Conservation (phyloP, 2,797 vertebrate species). For the Antrozous pallidus region DNA sequence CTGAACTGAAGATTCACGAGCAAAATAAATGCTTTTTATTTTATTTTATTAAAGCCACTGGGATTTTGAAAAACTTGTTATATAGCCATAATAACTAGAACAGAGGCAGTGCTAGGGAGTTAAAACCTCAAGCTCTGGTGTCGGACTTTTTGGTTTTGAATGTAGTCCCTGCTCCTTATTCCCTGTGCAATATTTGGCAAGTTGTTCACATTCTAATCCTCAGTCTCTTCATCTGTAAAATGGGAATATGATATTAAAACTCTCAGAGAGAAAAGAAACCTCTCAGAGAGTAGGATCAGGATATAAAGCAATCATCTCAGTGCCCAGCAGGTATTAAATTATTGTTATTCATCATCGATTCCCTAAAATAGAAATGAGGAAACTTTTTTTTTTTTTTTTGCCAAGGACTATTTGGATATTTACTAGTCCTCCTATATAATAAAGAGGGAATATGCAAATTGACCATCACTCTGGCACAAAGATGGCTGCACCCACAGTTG, state of each 20-base stretch:
- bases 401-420: no score
- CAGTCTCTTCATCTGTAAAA: background rate
- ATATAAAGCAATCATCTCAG: background rate
- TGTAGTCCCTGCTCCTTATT: background rate
- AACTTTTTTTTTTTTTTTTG: no score
- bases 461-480: no score
- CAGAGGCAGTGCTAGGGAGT: background rate
- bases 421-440: no score
- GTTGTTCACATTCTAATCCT: background rate
- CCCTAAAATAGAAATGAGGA: background rate
- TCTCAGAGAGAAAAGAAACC: background rate
- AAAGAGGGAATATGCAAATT: no score
- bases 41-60: background rate
- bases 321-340: background rate
- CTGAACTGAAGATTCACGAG: background rate
- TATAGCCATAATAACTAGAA: background rate
- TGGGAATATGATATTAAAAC: constrained; percentile 7
- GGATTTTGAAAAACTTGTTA: background rate
- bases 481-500: no score
- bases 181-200: background rate
- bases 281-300: background rate
- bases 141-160: background rate
- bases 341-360: background rate
- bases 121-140: background rate
- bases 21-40: background rate